Conservation (phyloP, 2,888 invertebrate genomes). For the Aromia moschata region DNA sequence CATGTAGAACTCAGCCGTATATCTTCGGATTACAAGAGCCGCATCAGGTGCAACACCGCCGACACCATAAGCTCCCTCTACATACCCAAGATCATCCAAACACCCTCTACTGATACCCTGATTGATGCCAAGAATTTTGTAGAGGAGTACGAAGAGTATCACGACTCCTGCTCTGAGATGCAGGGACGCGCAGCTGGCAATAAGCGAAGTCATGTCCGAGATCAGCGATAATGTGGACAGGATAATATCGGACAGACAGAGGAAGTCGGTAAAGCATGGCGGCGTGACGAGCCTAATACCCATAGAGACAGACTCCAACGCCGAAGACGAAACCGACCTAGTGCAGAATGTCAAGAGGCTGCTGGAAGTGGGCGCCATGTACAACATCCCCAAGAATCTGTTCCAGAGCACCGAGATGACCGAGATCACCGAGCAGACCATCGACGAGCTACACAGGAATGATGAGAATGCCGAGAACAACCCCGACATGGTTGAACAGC, state of each 20-base stretch:
- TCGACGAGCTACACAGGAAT: constrained; percentile 61
- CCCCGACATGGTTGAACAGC: constrained; percentile 54
- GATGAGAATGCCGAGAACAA: constrained; percentile 61
- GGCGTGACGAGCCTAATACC: constrained; percentile 60
- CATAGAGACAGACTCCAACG: constrained; percentile 60
- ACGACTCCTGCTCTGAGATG: constrained; percentile 60
- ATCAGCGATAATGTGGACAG: constrained; percentile 48
- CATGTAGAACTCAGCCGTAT: constrained; percentile 28
- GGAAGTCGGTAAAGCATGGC: constrained; percentile 58
- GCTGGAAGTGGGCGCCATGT: constrained; percentile 59
- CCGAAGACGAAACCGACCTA: constrained; percentile 59
- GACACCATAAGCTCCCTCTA: constrained; percentile 52
- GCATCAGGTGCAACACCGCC: constrained; percentile 53
- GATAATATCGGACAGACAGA: constrained; percentile 44
- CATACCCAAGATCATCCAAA: constrained; percentile 53
- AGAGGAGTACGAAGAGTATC: constrained; percentile 62
- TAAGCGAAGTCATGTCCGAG: constrained; percentile 47
- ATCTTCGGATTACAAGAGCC: constrained; percentile 40
- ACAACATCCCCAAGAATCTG: constrained; percentile 61
- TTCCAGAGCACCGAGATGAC: constrained; percentile 62
- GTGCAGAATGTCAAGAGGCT: constrained; percentile 58
- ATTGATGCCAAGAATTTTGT: constrained; percentile 60
- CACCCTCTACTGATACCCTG: constrained; percentile 53
- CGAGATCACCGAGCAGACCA: constrained; percentile 63
- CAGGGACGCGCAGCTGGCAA: constrained; percentile 54